These are phyloP conservation scores for Tiphia femorata DNA, from an alignment of 2,888 invertebrate genomes.

Conservation along the genomic window DNA sequence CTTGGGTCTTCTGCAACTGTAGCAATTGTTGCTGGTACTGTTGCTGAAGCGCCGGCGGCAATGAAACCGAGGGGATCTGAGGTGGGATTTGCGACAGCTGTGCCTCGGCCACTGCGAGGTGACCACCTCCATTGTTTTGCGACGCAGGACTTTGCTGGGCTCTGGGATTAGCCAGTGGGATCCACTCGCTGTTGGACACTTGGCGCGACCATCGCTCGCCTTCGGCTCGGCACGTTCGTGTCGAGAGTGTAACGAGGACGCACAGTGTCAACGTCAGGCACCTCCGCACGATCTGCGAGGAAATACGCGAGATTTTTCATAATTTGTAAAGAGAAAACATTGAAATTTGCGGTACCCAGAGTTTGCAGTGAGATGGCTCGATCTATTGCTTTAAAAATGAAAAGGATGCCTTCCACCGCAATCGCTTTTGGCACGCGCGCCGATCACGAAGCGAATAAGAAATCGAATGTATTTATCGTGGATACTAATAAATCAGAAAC, in stretches of 20 bases:
- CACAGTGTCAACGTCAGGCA: constrained; percentile 43
- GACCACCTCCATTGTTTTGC: no score
- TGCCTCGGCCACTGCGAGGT: constrained; percentile 9
- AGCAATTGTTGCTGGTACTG: constrained; percentile 64
- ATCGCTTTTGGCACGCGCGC: constrained; percentile 1
- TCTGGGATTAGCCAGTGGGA: constrained; percentile 62
- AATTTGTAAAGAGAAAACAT: no score
- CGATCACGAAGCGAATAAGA: constrained; percentile 24
- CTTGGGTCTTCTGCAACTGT: constrained; percentile 65
- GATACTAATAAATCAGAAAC: constrained; percentile 11
- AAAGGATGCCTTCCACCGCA: constrained; percentile 33
- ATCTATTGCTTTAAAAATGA: constrained; percentile 14
- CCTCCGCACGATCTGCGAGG: constrained; percentile 55
- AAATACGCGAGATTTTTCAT: background rate
- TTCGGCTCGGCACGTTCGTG: constrained; percentile 23
- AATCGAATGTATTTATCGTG: constrained; percentile 18
- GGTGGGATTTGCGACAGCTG: constrained; percentile 6
- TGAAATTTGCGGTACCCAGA: no score
- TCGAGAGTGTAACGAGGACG: constrained; percentile 47
- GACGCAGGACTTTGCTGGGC: constrained; percentile 12
- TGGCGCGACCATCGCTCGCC: constrained; percentile 66
- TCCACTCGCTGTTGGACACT: constrained; percentile 65
- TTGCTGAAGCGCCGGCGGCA: constrained; percentile 62
- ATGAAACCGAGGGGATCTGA: constrained; percentile 40
- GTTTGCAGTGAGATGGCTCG: constrained; percentile 3